Conservation (phyloP, 2,113 vertebrate genomes). For the Illadopsis cleaveri region DNA sequence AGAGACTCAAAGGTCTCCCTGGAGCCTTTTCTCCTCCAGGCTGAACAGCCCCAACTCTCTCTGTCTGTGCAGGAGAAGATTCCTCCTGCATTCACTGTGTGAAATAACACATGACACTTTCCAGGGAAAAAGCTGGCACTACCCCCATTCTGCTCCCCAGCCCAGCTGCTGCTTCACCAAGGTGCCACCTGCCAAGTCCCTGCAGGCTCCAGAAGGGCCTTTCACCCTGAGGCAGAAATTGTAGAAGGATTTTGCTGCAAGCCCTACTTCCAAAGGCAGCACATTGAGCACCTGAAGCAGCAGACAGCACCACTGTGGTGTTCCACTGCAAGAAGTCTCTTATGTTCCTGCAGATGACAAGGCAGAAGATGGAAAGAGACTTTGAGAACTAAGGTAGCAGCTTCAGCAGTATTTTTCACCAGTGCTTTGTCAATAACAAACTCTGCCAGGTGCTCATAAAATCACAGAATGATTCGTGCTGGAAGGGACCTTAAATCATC, state of each 20-base stretch:
- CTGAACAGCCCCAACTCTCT: not conserved
- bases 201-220: not conserved
- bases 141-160: not conserved
- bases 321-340: not conserved
- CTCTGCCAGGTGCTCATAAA: not conserved
- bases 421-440: not conserved
- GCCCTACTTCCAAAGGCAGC: not conserved
- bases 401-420: not conserved
- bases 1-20: not conserved
- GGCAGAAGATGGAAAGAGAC: not conserved
- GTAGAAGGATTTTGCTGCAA: not conserved
- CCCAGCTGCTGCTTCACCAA: not conserved
- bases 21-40: not conserved
- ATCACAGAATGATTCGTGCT: not conserved
- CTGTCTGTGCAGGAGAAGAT: not conserved
- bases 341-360: not conserved
- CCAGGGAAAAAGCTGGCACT: not conserved
- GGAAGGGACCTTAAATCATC: not conserved
- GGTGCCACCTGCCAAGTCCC: not conserved
- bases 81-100: not conserved
- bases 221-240: not conserved
- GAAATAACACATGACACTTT: not conserved
- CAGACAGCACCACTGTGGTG: not conserved
- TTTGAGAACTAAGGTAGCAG: rapidly evolving
- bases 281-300: not conserved